A percentile compares a stretch with the other conserved stretches of the same genome.
These are phyloP conservation scores for Neelides folsomi DNA, from an alignment of 2,888 invertebrate genomes.

Conservation along the genomic window DNA sequence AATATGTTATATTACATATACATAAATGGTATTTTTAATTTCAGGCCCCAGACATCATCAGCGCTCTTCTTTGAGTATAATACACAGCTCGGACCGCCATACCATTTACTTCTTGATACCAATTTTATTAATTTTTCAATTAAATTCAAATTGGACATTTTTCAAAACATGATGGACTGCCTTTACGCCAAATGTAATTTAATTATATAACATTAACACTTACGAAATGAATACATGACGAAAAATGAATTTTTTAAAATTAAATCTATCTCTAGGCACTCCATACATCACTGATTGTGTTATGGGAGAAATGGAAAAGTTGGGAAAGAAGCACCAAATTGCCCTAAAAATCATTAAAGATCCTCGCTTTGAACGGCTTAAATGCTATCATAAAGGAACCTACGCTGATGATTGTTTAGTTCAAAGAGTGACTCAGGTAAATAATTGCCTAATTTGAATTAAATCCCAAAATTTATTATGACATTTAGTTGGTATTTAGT, in stretches of 20 bases:
- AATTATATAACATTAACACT: neutral
- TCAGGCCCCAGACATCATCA: constrained; percentile 65
- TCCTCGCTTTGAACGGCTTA: constrained; percentile 77
- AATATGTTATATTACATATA: neutral
- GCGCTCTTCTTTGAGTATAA: constrained; percentile 97
- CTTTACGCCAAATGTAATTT: constrained; percentile 75
- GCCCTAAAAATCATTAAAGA: constrained; percentile 91
- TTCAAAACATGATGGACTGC: constrained; percentile 98
- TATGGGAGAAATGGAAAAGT: constrained; percentile 89
- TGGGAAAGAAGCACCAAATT: constrained; percentile 86
- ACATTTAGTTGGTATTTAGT: too few species aligned
- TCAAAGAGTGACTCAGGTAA: constrained; percentile 72
- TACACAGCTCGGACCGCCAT: constrained; percentile 94
- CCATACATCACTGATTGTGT: constrained; percentile 99
- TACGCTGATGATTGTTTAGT: constrained; percentile 99
- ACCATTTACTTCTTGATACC: constrained; percentile 89
- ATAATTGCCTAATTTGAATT: constrained; percentile 1
- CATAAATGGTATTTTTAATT: constrained; percentile 24
- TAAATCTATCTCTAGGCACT: constrained; percentile 49
- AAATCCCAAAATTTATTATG: neutral
- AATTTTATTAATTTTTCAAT: constrained; percentile 99
- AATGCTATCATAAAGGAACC: constrained; percentile 91
- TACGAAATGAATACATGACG: neutral
- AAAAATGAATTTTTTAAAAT: neutral
- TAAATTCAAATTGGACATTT: constrained; percentile 90